Conservation (phyloP, 1,140 invertebrate genomes). For the Maconellicoccus hirsutus region DNA sequence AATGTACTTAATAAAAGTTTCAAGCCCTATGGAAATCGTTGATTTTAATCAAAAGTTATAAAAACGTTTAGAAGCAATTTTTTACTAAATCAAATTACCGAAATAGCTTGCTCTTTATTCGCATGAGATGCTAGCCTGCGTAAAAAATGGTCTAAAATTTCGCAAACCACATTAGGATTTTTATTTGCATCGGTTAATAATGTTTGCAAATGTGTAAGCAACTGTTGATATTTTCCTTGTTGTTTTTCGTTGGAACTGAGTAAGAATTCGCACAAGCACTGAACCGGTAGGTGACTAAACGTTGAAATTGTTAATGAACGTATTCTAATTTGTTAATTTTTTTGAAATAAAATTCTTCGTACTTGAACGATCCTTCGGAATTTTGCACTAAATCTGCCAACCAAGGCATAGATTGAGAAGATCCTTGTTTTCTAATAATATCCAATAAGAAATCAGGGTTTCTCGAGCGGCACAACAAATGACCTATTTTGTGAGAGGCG, state of each 20-base stretch:
- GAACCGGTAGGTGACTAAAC: constrained; percentile 72
- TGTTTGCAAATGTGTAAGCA: constrained; percentile 61
- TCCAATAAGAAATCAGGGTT: constrained; percentile 86
- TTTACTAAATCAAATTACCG: constrained; percentile 33
- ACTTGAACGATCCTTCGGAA: constrained; percentile 69
- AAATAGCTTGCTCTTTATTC: constrained; percentile 64
- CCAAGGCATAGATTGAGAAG: constrained; percentile 91
- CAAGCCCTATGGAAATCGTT: constrained; percentile 42
- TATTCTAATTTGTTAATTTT: too few species aligned
- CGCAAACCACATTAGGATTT: constrained; percentile 48
- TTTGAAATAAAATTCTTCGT: constrained; percentile 26
- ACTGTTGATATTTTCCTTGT: constrained; percentile 61
- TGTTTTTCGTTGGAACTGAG: constrained; percentile 53
- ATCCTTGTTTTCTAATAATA: constrained; percentile 76
- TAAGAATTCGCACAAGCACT: constrained; percentile 91
- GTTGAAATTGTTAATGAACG: not conserved
- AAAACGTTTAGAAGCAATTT: not conserved
- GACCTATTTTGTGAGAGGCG: constrained; percentile 67
- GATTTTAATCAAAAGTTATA: not conserved
- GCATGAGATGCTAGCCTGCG: constrained; percentile 69
- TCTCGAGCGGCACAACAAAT: constrained; percentile 75
- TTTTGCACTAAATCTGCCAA: constrained; percentile 86
- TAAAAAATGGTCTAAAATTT: constrained; percentile 87
- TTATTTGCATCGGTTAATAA: constrained; percentile 49
- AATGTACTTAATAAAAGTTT: constrained; percentile 46